phyloP scores from a whole-genome alignment of 1,140 invertebrate genomes.

The Eriocheir sinensis region DNA sequence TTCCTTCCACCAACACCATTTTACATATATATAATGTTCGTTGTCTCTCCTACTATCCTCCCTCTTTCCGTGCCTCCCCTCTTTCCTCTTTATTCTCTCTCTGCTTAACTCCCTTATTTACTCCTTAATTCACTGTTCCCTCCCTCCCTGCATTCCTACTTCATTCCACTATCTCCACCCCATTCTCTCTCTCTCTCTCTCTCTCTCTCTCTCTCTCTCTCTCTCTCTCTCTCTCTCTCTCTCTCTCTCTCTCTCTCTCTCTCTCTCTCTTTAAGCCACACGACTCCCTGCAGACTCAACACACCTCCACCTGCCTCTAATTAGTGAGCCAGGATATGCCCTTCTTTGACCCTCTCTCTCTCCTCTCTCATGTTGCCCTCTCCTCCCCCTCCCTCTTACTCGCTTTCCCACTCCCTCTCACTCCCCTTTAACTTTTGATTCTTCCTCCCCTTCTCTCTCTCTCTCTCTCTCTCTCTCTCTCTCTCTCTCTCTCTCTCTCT shows the following conservation, averaged over 20 bases:
- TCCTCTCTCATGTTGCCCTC: not conserved
- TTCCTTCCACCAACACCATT: too few species aligned
- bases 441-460: not conserved
- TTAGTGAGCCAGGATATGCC: too few species aligned
- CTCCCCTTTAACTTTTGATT: not conserved
- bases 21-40: too few species aligned
- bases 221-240: constrained; percentile 48
- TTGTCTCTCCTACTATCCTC: too few species aligned
- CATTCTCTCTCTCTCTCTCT: not conserved
- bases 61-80: too few species aligned
- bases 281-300: not conserved
- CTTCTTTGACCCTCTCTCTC: not conserved
- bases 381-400: not conserved
- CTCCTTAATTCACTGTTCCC: too few species aligned
- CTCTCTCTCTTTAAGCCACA: constrained; percentile 41
- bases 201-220: constrained; percentile 43
- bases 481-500: constrained; percentile 7
- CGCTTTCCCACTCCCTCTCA: not conserved
- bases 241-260: constrained; percentile 57
- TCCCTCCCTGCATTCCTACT: too few species aligned
- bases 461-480: constrained; percentile 8
- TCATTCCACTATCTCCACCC: too few species aligned
- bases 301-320: not conserved
- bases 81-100: too few species aligned
- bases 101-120: too few species aligned